Base-by-base conservation (phyloP, 2,113 vertebrate species). In the Leiothrix lutea region DNA sequence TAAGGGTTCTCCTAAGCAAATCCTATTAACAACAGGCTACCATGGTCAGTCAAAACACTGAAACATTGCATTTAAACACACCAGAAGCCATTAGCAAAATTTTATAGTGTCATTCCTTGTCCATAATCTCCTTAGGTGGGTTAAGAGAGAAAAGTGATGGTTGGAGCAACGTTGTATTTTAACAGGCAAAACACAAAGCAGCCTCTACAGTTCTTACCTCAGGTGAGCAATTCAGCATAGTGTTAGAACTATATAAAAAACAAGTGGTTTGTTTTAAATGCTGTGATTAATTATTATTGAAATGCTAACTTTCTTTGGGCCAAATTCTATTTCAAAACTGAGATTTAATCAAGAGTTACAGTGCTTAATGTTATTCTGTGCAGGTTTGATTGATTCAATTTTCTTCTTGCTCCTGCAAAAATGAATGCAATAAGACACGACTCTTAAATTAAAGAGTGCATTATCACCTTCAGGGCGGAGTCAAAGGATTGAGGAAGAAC, bases 361-460 rank as follows among this genome's bases (percentile, higher is more conserved):
- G n/a, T 70, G 29, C 14, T 73, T 71, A 57, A 25, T 60, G 40
- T 67, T 87, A 36, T 36, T 79, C 26, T 67, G 23, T 14, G 45
- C 12, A 54, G 29, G 44, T 80, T 67, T 92, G 51, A 58, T 74
- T 51, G 51, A 94, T 90, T 93, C 35, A 5, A 14, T 67, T 85
- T 85, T 69, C 35, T 80, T 84, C 20, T 56, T 75, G n/a, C 66
- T 95, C 24, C 81, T 72, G 57, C 20, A 61, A 80, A 84, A 92
- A 58, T 33, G 20, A 72, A 82, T 54, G 66, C 51, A 90, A 2
- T 57, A 88, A 75, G 54, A 50, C 62, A 69, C 3, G 14, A 69
- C 74, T 93, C n/a, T 42, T 83, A 62, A 94, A 94, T 82, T 93
- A 38, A 61, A 95, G 74, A 83, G 29, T 58, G 38, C 42, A 72